Evolutionary conservation across 2,888 invertebrate genomes (phyloP), one percentile per base, ranked within the genome.

Genomic region (Morpho achilles): DNA sequence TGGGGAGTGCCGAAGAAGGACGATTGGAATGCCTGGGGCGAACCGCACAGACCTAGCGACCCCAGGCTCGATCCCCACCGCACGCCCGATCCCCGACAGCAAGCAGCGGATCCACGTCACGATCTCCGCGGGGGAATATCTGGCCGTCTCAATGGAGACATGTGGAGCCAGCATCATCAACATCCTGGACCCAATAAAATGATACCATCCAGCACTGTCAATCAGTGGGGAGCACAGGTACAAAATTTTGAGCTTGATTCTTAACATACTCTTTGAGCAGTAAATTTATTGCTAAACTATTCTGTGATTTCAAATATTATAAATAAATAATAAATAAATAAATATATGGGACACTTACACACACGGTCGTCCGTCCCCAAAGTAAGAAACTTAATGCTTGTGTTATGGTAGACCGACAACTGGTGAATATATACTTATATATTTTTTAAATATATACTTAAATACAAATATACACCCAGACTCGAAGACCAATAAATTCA

Each of bases 81-180:
- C 56, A 74, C 82, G 4, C 77, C 82, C 23, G 91, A 89, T 66
- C 86, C 85, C 46, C 82, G 90, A 10, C 87, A 85, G 60, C 90
- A 86, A 61, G 80, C 91, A 67, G 77, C 89, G 44, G 87, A 90
- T 63, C 87, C 89, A 39, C 84, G 89, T 39, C 87, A 87, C 67
- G 91, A 90, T 62, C 72, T 88, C 47, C 94, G 80, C 78, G 92
- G 93, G 50, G 96, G 96, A 51, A 96, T 96, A 71, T 96, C 96
- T 9, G 96, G 96, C 10, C 92, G 96, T 8, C 91, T 96, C 58
- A 96, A 96, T 75, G 96, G 96, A 1, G 94, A 96, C 69, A 96
- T 96, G 94, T 96, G 96, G 96, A 94, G 93, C 44, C 95, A 91
- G 76, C 93, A 92, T 71, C 93, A 88, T 76, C 91, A 88, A 60